Evolutionary conservation across 2,888 invertebrate genomes (phyloP).

Genomic region (Netelia fuscicornis): DNA sequence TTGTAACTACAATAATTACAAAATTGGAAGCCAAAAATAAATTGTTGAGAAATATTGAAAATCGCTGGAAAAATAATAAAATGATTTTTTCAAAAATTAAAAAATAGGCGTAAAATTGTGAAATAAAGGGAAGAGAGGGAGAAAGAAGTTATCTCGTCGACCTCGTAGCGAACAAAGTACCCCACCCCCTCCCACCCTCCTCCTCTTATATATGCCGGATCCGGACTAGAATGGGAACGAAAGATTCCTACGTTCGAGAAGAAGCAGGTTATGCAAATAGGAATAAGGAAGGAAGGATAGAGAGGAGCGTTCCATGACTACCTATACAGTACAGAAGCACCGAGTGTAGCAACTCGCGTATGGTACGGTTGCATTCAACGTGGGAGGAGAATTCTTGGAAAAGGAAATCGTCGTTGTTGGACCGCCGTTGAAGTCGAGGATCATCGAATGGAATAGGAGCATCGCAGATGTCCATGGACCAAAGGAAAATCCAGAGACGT

Average conservation of each 20-base stretch:
- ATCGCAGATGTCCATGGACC: not conserved
- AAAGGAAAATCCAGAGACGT: not conserved
- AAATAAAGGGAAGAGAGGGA: not conserved
- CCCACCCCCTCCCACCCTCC: not conserved
- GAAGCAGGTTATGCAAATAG: constrained; percentile 68
- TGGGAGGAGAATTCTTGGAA: constrained; percentile 67
- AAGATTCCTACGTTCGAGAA: constrained; percentile 56
- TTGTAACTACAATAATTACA: too few relatives aligned
- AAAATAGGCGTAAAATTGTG: not conserved
- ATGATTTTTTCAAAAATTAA: not conserved
- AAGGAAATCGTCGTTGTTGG: constrained; percentile 56
- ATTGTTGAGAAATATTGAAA: not conserved
- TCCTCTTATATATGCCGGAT: constrained; percentile 1
- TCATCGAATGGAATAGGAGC: constrained; percentile 26
- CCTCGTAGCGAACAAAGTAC: constrained; percentile 47
- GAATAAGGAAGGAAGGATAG: constrained; percentile 61
- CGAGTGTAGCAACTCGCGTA: not conserved
- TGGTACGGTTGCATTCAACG: constrained; percentile 40
- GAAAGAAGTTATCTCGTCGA: constrained; percentile 34
- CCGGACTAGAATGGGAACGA: constrained; percentile 60
- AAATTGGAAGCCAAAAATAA: not conserved
- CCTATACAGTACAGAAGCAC: constrained; percentile 9
- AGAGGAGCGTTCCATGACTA: constrained; percentile 5
- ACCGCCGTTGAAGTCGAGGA: constrained; percentile 15
- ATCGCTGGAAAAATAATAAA: not conserved